These are phyloP conservation scores for Gavia stellata DNA, from an alignment of 2,113 vertebrate genomes.

Conservation along the genomic window DNA sequence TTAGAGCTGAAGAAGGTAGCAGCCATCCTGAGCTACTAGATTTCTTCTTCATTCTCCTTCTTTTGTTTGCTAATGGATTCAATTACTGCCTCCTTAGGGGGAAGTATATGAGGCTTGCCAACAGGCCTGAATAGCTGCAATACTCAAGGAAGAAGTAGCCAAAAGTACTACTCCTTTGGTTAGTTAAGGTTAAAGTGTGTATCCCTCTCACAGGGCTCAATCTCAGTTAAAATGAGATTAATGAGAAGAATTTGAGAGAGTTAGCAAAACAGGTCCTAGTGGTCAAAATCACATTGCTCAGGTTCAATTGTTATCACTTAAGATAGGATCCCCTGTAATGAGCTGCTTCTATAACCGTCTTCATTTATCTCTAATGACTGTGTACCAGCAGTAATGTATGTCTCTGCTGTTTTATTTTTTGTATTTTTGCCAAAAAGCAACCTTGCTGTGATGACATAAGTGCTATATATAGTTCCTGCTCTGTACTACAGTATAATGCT, in stretches of 20 bases:
- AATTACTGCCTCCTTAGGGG: not conserved
- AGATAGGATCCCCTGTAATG: not conserved
- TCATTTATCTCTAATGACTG: not conserved
- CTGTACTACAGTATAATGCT: not conserved
- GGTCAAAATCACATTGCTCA: not conserved
- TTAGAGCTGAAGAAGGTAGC: not conserved
- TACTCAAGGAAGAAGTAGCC: not conserved
- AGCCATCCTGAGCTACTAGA: not conserved
- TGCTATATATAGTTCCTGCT: not conserved
- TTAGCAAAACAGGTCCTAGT: not conserved
- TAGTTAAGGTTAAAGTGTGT: not conserved
- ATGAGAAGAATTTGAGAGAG: not conserved
- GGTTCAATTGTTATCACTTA: not conserved
- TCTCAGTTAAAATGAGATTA: not conserved
- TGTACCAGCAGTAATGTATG: not conserved
- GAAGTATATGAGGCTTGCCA: not conserved
- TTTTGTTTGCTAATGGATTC: not conserved
- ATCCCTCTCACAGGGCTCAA: not conserved
- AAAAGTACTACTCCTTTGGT: not conserved
- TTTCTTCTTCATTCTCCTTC: not conserved
- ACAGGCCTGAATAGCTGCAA: not conserved
- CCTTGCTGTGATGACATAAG: not conserved
- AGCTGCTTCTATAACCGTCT: not conserved
- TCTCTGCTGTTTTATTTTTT: not conserved
- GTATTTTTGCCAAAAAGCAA: not conserved